Percentiles rank a stretch among this genome's conserved stretches.
phyloP scores from a whole-genome alignment of 2,113 vertebrate species.

The Coregonus clupeaformis region DNA sequence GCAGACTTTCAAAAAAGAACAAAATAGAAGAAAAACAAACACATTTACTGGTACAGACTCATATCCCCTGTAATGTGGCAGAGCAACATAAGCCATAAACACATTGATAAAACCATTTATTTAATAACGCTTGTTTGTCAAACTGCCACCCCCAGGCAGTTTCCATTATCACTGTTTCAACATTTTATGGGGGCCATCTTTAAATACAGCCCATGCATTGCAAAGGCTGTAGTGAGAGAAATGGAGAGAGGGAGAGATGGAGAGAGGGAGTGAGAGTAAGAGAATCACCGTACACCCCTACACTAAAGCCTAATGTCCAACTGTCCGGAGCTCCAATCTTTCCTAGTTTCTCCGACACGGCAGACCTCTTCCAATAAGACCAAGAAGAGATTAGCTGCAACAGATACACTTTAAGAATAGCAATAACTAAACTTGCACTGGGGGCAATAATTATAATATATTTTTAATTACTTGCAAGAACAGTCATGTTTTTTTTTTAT shows the following conservation, averaged over 20 bases:
- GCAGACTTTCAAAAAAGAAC: slow-evolving; percentile 49
- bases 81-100: slow-evolving; percentile 53
- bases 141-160: slow-evolving; percentile 65
- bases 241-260: slow-evolving; percentile 8
- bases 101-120: slow-evolving; percentile 75
- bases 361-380: neutral
- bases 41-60: slow-evolving; percentile 58
- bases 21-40: slow-evolving; percentile 42
- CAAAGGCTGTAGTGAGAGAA: slow-evolving; percentile 23
- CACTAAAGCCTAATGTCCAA: neutral
- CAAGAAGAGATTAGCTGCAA: neutral
- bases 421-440: neutral
- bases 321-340: neutral
- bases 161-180: slow-evolving; percentile 69
- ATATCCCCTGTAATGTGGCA: slow-evolving; percentile 41
- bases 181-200: slow-evolving; percentile 68
- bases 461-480: neutral
- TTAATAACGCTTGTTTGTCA: slow-evolving; percentile 76
- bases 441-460: too few relatives aligned
- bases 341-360: too few relatives aligned
- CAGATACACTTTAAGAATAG: neutral
- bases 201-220: slow-evolving; percentile 62
- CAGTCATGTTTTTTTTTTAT: neutral
- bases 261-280: too few relatives aligned
- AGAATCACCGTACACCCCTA: neutral